Base-by-base conservation (phyloP, 2,888 invertebrate genomes). In the Phanerotoma sp. region DNA sequence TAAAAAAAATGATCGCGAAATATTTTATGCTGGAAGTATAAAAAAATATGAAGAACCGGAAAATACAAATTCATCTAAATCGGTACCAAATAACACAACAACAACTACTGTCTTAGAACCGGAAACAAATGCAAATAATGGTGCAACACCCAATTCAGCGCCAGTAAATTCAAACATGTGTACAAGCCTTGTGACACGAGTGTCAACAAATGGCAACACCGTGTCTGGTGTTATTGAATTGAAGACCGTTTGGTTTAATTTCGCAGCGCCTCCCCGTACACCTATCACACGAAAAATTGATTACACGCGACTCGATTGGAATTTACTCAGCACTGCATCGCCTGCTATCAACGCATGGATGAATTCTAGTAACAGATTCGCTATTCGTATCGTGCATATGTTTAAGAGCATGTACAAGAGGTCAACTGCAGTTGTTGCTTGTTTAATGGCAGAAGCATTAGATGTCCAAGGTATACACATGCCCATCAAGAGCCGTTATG, bases 291-390 rank as follows among this genome's bases (percentile, higher is more conserved):
- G 92, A 63, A 95, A 95, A 79, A 93, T 96, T 65, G 96, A 96
- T 75, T 94, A 91, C 69, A 96, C 96, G 0, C 86, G 95, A 66
- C 80, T 95, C 67, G 96, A 97, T 78, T 97, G 97, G 96, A 97
- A 97, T 79, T 80, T 97, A 51, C 78, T 97, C 49, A 96, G 95
- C 73, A 96, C 96, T 3, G 95, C 95, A 5, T 94, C 96, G 0
- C 96, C 97, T 0, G 94, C 96, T 0, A 96, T 97, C 66, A 95
- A 95, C 72, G 96, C 96, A 1, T 97, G 97, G 97, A 89, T 97
- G 88, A 96, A 95, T 81, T 96, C 96, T 0, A 88, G 91, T 75
- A 95, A 96, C 80, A 83, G 94, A 15, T 84, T 96, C 57, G 91
- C 94, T 44, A 90, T 91, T 57, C 84, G 91, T 63, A 87, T 91